These are phyloP conservation scores for Acanthochromis polyacanthus DNA, from an alignment of 2,113 vertebrate genomes.

Conservation along the genomic window DNA sequence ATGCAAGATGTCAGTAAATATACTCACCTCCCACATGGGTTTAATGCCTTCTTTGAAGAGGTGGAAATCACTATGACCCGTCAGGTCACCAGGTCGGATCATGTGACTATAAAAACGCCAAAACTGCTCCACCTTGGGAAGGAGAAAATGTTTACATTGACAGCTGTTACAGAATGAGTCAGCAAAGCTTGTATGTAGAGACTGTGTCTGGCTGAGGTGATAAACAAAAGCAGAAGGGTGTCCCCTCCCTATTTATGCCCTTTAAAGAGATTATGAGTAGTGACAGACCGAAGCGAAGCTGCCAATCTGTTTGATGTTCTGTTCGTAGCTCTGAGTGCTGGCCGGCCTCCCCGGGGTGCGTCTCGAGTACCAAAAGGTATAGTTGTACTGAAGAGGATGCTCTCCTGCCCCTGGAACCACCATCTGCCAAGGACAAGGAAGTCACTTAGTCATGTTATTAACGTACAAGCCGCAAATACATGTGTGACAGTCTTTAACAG, in stretches of 20 bases:
- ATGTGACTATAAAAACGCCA: slow-evolving; percentile 91
- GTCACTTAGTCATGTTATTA: not conserved
- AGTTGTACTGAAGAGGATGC: slow-evolving; percentile 89
- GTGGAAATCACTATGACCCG: slow-evolving; percentile 89
- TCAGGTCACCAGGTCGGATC: slow-evolving; percentile 88
- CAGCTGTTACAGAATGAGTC: not conserved
- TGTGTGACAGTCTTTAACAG: not conserved
- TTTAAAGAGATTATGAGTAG: not conserved
- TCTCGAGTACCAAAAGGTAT: slow-evolving; percentile 89
- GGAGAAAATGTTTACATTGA: not conserved
- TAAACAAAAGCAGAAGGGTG: not conserved
- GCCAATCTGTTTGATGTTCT: slow-evolving; percentile 90
- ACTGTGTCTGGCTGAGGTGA: not conserved
- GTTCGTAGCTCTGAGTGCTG: slow-evolving; percentile 89
- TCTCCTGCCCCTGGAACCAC: slow-evolving; percentile 85
- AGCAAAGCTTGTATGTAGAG: not conserved
- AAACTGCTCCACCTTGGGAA: slow-evolving; percentile 87
- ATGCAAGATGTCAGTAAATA: not conserved
- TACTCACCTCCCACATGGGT: slow-evolving; percentile 89
- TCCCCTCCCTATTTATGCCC: not conserved
- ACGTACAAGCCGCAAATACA: not conserved
- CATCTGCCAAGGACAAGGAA: slow-evolving; percentile 68
- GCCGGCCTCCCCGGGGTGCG: slow-evolving; percentile 87
- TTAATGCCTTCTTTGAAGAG: slow-evolving; percentile 90
- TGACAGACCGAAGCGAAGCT: slow-evolving; percentile 86